These are phyloP conservation scores for Tapirus indicus DNA, from an alignment of 2,797 vertebrate species.

Conservation along the genomic window DNA sequence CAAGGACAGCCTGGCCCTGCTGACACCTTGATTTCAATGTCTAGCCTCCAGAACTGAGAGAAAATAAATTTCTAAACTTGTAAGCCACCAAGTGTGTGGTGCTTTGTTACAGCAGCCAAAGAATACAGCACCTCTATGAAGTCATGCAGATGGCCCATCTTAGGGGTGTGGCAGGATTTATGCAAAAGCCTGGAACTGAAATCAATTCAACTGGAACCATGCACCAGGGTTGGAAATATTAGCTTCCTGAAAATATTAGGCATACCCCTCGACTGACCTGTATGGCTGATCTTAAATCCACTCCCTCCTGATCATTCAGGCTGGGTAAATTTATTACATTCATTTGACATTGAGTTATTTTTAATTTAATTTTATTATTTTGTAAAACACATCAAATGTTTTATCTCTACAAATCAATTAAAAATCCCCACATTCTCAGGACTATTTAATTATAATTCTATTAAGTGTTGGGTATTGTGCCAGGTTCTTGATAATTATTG, in stretches of 20 bases:
- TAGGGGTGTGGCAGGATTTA: neutral
- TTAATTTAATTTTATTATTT: neutral
- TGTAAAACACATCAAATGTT: constrained; percentile 42
- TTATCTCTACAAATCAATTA: neutral
- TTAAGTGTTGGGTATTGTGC: neutral
- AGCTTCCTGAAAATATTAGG: neutral
- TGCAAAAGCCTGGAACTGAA: neutral
- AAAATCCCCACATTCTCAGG: constrained; percentile 11
- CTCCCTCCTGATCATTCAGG: neutral
- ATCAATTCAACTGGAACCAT: neutral
- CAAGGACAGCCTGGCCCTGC: neutral
- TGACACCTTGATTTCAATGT: neutral
- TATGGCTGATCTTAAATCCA: neutral
- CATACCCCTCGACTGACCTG: neutral
- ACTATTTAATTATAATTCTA: constrained; percentile 11
- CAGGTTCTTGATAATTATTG: neutral
- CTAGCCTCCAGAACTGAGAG: neutral
- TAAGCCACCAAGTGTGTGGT: neutral
- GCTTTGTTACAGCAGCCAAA: neutral
- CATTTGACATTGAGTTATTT: neutral
- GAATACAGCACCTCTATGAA: neutral
- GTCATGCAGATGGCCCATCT: neutral
- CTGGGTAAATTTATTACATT: neutral
- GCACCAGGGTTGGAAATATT: neutral
- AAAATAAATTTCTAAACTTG: neutral